Evolutionary conservation across 30 jellyfish, hydroid and myxozoan genomes (phyloP).

Genomic region (Hydractinia echinata): DNA sequence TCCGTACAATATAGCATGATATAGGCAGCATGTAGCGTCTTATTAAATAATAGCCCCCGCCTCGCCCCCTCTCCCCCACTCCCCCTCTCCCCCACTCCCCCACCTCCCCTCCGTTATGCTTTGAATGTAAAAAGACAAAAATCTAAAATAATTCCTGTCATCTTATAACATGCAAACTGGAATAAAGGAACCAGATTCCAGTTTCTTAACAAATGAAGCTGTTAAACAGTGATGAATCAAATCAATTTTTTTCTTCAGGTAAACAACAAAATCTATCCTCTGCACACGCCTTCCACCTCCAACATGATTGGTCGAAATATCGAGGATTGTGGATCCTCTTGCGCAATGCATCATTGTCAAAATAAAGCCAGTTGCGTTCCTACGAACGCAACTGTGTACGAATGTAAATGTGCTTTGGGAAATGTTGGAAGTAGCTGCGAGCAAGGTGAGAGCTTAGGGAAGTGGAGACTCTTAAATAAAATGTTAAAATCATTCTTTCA

Average conservation of each 20-base stretch:
- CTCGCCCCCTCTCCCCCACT: neutral
- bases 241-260: conserved; percentile 22
- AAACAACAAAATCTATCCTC: conserved; percentile 30
- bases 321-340: conserved; percentile 39
- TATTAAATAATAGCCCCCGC: too few relatives aligned
- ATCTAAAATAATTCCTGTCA: too few relatives aligned
- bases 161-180: too few relatives aligned
- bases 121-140: too few relatives aligned
- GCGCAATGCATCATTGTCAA: conserved; percentile 44
- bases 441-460: conserved; percentile 31
- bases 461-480: neutral
- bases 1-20: neutral
- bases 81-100: neutral
- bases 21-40: too few relatives aligned
- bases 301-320: conserved; percentile 62
- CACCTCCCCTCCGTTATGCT: too few relatives aligned
- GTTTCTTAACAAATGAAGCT: too few relatives aligned
- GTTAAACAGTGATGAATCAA: too few relatives aligned
- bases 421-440: conserved; percentile 60
- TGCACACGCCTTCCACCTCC: conserved; percentile 9
- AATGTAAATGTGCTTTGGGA: conserved; percentile 61
- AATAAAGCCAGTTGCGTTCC: conserved; percentile 52
- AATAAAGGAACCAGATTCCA: too few relatives aligned
- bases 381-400: conserved; percentile 4
- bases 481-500: too few relatives aligned